Base-by-base conservation (phyloP, 2,888 invertebrate genomes). In the Drosophila nigritarsus region DNA sequence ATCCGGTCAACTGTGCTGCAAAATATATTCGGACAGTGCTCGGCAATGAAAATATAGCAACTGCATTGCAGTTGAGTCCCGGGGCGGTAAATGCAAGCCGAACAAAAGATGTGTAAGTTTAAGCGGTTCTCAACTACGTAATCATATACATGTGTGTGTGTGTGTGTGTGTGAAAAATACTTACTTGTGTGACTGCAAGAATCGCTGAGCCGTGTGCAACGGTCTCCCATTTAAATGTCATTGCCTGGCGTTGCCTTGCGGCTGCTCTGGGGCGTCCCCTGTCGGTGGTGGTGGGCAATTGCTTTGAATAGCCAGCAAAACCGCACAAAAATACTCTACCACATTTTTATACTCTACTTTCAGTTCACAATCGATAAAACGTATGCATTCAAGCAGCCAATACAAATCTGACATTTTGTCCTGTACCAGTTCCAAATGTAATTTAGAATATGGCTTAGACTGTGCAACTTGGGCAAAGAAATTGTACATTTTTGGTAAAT, bases 11-110 rank as follows among this genome's bases (percentile, higher is more conserved):
- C 50, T 66, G 77, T 63, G 69, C 42, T 68, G 80, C 40, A 48
- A 64, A 67, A 59, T 59, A 38, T 56, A 42, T 66, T 54, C 48
- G 42, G 59, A 65, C 56, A 81, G 45, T 36, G 62, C 56, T 51
- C 58, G 55, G 72, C 64, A 56, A 67, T 71, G 76, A 74, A 84
- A 73, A 82, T 89, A 84, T 89, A 68, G 80, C 90, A 87, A 82
- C 90, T 84, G 84, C 90, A 84, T 69, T 84, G 84, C 90, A 82
- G 90, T 73, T 79, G 65, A 34, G 49, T 62, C 58, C 60, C 34
- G 61, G 64, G 66, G 59, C 75, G 75, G 61, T 55, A 38, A 40
- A 56, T 61, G 42, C 20, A 36, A 34, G 66, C 53, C 70, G 58
- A 64, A 77, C 78, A 81, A 78, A 74, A 61, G 68, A 82, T 72